A percentile compares a stretch with the other conserved stretches of the same genome.
Conservation (phyloP, 2,888 invertebrate genomes). For the Drosophila incognita region DNA sequence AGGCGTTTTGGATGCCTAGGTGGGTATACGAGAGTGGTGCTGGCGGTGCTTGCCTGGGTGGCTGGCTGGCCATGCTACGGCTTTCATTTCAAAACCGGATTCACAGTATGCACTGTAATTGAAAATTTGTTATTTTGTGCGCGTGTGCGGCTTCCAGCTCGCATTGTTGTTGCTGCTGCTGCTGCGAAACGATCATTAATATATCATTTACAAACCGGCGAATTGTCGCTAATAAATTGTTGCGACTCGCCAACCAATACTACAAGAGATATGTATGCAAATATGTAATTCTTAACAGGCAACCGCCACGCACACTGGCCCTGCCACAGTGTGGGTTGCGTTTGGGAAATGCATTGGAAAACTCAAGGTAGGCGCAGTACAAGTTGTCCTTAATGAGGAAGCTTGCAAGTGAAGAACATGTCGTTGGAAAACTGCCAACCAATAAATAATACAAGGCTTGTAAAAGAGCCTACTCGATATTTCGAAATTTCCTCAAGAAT, state of each 20-base stretch:
- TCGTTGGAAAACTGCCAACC: not conserved
- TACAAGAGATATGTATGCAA: conserved; percentile 22
- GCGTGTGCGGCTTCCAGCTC: conserved; percentile 63
- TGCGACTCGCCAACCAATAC: conserved; percentile 43
- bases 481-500: not conserved
- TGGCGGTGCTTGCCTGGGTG: conserved; percentile 12
- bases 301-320: conserved; percentile 19
- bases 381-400: not conserved
- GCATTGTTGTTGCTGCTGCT: conserved; percentile 29
- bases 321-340: conserved; percentile 40
- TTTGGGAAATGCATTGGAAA: conserved; percentile 33
- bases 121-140: conserved; percentile 75
- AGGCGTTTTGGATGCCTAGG: conserved; percentile 40
- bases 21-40: conserved; percentile 35
- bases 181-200: conserved; percentile 73
- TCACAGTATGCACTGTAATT: conserved; percentile 64
- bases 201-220: conserved; percentile 79
- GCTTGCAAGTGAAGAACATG: not conserved
- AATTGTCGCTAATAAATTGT: conserved; percentile 78
- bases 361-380: conserved; percentile 8
- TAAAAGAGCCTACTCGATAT: conserved; percentile 1
- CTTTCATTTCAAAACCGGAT: conserved; percentile 77
- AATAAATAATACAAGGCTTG: conserved; percentile 1
- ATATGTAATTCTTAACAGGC: conserved; percentile 25
- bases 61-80: conserved; percentile 28